Percentiles rank a stretch among this genome's conserved stretches.
phyloP scores from a whole-genome alignment of 1,140 invertebrate species.

The Drosophila pachea region DNA sequence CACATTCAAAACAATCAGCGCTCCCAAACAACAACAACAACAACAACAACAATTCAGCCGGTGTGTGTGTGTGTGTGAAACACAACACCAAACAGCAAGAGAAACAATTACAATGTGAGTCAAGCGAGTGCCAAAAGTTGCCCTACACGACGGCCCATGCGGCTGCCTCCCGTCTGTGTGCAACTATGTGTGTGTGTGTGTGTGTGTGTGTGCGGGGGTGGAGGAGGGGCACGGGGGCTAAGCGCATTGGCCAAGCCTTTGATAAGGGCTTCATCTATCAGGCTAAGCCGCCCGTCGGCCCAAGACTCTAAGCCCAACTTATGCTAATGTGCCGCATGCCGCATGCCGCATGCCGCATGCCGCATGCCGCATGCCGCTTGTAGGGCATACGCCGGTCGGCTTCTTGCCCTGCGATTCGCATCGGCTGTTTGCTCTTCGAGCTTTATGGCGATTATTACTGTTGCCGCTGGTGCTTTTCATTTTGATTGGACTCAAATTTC shows the following conservation, averaged over 20 bases:
- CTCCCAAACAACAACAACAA: slow-evolving; percentile 18
- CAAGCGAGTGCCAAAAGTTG: slow-evolving; percentile 26
- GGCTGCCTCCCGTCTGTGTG: too few relatives aligned
- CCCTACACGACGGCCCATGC: slow-evolving; percentile 15
- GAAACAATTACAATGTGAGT: slow-evolving; percentile 23
- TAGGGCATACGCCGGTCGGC: too few relatives aligned
- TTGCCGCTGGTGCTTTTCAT: slow-evolving; percentile 42
- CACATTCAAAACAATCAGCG: slow-evolving; percentile 44
- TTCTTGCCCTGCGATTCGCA: slow-evolving; percentile 34
- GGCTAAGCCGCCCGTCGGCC: slow-evolving; percentile 19
- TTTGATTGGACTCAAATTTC: slow-evolving; percentile 66
- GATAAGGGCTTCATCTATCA: slow-evolving; percentile 1
- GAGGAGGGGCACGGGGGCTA: too few relatives aligned
- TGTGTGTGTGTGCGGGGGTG: too few relatives aligned
- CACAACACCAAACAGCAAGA: slow-evolving; percentile 8
- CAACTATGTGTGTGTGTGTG: too few relatives aligned
- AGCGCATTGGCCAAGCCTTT: too few relatives aligned
- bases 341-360: too few relatives aligned
- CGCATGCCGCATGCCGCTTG: too few relatives aligned
- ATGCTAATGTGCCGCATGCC: slow-evolving; percentile 40
- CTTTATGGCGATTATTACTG: slow-evolving; percentile 9
- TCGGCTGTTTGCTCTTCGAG: slow-evolving; percentile 19
- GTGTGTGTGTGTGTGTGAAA: slow-evolving; percentile 10
- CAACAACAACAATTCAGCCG: slow-evolving; percentile 2
- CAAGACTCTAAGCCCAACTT: slow-evolving; percentile 23